Percentiles rank a stretch among this genome's conserved stretches.
Evolutionary conservation across 2,888 invertebrate genomes (phyloP).

Genomic region (Andrena minutula): DNA sequence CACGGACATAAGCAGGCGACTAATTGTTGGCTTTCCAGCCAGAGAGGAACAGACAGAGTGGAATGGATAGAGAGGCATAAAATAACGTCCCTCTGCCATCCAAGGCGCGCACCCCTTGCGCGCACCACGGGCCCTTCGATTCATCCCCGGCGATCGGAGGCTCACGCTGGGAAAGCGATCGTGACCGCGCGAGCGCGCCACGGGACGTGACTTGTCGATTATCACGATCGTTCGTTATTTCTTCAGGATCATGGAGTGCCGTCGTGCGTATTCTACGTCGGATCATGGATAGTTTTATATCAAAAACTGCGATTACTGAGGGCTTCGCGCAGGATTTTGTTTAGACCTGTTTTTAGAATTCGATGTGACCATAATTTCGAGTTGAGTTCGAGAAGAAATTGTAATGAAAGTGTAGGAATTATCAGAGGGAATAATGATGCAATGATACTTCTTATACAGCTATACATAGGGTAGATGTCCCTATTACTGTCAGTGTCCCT

Average conservation of each 20-base stretch:
- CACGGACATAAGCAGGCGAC: constrained; percentile 82
- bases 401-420: no score
- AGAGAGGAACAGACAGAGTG: constrained; percentile 69
- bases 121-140: constrained; percentile 69
- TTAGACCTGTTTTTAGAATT: not conserved
- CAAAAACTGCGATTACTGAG: not conserved
- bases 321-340: not conserved
- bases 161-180: constrained; percentile 76
- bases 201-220: constrained; percentile 79
- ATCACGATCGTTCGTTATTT: constrained; percentile 78
- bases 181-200: constrained; percentile 69
- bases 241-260: constrained; percentile 51
- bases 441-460: no score
- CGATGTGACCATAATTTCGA: not conserved
- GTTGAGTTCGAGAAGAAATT: not conserved
- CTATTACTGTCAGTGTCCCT: no score
- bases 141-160: constrained; percentile 66
- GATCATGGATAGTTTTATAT: constrained; percentile 9
- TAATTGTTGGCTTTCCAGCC: constrained; percentile 80
- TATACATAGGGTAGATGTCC: no score
- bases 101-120: constrained; percentile 73
- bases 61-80: constrained; percentile 76
- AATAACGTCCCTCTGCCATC: constrained; percentile 75
- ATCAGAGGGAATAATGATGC: no score
- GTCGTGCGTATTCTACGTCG: constrained; percentile 4